Evolutionary conservation across 2,113 vertebrate genomes (phyloP).

Genomic region (Tylochromis polylepis): DNA sequence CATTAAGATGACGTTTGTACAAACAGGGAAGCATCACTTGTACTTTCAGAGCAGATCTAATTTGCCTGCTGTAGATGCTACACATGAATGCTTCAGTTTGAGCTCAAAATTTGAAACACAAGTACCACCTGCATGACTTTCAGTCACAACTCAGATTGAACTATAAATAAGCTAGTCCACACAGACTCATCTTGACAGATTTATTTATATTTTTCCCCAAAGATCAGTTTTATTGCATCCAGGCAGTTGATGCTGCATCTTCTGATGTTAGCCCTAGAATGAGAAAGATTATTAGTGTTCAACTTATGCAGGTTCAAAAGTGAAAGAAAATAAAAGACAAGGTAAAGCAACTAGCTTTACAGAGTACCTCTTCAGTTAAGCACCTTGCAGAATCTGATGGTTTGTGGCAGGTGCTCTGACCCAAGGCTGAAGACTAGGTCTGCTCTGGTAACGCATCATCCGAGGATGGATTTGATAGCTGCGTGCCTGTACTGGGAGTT

Average conservation of each 20-base stretch:
- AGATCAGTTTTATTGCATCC: neutral
- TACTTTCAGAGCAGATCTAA: neutral
- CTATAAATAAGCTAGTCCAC: neutral
- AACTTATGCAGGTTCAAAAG: neutral
- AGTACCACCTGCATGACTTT: neutral
- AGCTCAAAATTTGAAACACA: neutral
- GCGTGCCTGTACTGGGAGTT: neutral
- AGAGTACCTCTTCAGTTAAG: neutral
- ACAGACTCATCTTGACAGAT: neutral
- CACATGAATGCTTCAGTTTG: too few relatives aligned
- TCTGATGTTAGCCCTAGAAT: neutral
- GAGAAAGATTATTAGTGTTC: neutral
- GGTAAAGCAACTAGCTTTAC: neutral
- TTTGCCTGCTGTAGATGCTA: fast-evolving
- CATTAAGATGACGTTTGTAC: neutral
- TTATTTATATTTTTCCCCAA: neutral
- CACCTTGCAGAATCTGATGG: neutral
- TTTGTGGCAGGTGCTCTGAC: neutral
- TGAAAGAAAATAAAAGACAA: fast-evolving
- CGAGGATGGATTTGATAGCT: neutral
- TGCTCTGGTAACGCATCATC: neutral
- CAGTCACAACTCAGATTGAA: neutral
- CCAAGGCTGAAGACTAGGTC: neutral
- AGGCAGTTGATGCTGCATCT: neutral
- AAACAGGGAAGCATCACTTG: fast-evolving